These are phyloP conservation scores for Platyura marginata DNA, from an alignment of 1,140 invertebrate genomes.

Conservation along the genomic window DNA sequence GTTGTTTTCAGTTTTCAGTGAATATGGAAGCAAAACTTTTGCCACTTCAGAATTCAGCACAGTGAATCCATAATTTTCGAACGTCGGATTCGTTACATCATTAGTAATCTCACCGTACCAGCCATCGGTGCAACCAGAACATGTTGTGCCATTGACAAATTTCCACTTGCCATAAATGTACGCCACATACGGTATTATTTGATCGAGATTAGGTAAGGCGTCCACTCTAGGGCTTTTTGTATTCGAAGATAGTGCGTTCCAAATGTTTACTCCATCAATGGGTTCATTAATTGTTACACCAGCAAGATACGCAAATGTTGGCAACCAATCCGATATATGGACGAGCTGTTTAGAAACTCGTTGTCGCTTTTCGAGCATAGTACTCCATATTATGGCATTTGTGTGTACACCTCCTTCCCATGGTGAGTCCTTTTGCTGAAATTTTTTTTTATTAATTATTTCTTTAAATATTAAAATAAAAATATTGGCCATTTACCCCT, in stretches of 20 bases:
- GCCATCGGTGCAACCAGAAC: conserved; percentile 24
- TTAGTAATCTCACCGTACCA: conserved; percentile 22
- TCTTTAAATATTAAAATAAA: not conserved
- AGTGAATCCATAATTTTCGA: conserved; percentile 17
- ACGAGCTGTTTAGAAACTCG: too few relatives aligned
- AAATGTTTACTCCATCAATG: conserved; percentile 54
- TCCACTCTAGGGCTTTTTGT: conserved; percentile 33
- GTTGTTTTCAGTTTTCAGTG: conserved; percentile 15
- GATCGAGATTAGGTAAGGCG: conserved; percentile 55
- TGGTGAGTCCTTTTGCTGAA: conserved; percentile 49
- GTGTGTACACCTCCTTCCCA: conserved; percentile 75
- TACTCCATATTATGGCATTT: conserved; percentile 65
- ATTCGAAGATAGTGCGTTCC: conserved; percentile 33
- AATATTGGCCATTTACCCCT: conserved; percentile 38
- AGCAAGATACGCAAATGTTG: too few relatives aligned
- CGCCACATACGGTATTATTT: conserved; percentile 36
- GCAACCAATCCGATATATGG: too few relatives aligned
- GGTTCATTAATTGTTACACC: conserved; percentile 40
- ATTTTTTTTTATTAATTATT: too few relatives aligned
- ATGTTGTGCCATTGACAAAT: conserved; percentile 41
- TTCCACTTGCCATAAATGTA: conserved; percentile 52
- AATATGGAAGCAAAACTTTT: conserved; percentile 4
- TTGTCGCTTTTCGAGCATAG: conserved; percentile 30
- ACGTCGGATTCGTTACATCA: conserved; percentile 12
- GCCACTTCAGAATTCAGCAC: conserved; percentile 30